Percentiles rank a stretch among this genome's conserved stretches.
Evolutionary conservation across 2,888 invertebrate genomes (phyloP).

Genomic region (Cristatella mucedo): DNA sequence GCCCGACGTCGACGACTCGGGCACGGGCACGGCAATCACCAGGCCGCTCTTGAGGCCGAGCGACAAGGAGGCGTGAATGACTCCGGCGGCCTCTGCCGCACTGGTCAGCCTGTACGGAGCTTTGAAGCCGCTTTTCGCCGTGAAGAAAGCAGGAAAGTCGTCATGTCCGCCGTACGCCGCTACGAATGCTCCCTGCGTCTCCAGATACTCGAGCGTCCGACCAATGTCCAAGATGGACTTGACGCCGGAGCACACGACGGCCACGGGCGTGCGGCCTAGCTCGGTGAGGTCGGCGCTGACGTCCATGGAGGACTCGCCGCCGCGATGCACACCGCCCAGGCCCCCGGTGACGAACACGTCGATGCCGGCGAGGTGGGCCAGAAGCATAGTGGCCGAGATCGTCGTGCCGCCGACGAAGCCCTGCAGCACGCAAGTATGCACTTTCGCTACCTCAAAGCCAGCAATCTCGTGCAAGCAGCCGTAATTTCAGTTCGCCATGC

Average conservation of each 20-base stretch:
- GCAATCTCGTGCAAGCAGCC: too few species aligned
- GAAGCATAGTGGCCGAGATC: conserved; percentile 78
- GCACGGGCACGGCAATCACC: conserved; percentile 75
- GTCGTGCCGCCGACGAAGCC: conserved; percentile 62
- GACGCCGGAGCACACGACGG: conserved; percentile 68
- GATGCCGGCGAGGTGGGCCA: conserved; percentile 65
- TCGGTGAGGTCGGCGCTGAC: conserved; percentile 86
- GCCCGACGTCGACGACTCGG: too few species aligned
- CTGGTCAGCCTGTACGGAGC: conserved; percentile 55
- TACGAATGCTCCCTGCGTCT: conserved; percentile 85
- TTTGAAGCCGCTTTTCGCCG: conserved; percentile 52
- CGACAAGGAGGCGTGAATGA: conserved; percentile 19
- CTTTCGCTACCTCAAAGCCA: too few species aligned
- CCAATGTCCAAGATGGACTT: conserved; percentile 93
- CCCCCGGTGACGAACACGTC: conserved; percentile 79
- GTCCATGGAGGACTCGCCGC: conserved; percentile 67
- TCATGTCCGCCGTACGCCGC: conserved; percentile 51
- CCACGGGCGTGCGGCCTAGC: conserved; percentile 65
- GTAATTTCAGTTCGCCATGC: too few species aligned
- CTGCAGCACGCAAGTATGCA: conserved; percentile 18
- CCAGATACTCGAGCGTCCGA: conserved; percentile 80
- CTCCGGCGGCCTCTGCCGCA: conserved; percentile 52
- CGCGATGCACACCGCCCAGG: conserved; percentile 83
- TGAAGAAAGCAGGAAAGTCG: conserved; percentile 87
- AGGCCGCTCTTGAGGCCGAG: conserved; percentile 42